Conservation (phyloP, 2,888 invertebrate species). For the Amphipoea oculea region DNA sequence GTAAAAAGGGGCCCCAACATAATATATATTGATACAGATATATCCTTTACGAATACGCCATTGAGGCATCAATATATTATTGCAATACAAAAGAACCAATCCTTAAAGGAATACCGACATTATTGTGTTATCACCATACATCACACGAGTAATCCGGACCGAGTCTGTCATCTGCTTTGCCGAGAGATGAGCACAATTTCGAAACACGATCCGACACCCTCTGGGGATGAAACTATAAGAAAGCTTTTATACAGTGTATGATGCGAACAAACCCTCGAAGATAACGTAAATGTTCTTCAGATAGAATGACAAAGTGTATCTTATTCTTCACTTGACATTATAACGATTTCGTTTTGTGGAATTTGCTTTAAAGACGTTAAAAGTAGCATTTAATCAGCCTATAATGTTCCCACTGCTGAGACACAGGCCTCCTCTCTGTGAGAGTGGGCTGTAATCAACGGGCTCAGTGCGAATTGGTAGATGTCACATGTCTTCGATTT, state of each 20-base stretch:
- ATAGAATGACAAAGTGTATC: constrained; percentile 42
- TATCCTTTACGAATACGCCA: background rate
- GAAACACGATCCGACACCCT: constrained; percentile 26
- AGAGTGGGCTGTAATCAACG: background rate
- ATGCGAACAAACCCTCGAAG: constrained; percentile 44
- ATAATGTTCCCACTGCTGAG: background rate
- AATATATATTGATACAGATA: background rate
- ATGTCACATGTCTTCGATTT: too few relatives aligned
- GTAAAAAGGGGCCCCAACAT: background rate
- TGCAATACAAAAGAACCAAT: constrained; percentile 7
- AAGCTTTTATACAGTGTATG: constrained; percentile 41
- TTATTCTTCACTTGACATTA: constrained; percentile 16
- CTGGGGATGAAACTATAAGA: constrained; percentile 39
- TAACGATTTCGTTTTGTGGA: constrained; percentile 11
- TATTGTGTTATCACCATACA: constrained; percentile 46
- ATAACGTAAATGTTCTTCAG: constrained; percentile 44
- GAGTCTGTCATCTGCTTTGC: constrained; percentile 37
- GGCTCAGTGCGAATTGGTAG: too few relatives aligned
- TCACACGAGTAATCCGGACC: constrained; percentile 34
- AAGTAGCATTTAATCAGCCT: background rate
- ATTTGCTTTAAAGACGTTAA: background rate
- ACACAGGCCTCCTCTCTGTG: background rate
- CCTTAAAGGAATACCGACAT: constrained; percentile 1
- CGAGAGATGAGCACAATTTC: constrained; percentile 36
- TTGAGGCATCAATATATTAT: background rate